A percentile compares a stretch with the other conserved stretches of the same genome.
Conservation (phyloP, 2,113 vertebrate genomes). For the Alouatta palliata region DNA sequence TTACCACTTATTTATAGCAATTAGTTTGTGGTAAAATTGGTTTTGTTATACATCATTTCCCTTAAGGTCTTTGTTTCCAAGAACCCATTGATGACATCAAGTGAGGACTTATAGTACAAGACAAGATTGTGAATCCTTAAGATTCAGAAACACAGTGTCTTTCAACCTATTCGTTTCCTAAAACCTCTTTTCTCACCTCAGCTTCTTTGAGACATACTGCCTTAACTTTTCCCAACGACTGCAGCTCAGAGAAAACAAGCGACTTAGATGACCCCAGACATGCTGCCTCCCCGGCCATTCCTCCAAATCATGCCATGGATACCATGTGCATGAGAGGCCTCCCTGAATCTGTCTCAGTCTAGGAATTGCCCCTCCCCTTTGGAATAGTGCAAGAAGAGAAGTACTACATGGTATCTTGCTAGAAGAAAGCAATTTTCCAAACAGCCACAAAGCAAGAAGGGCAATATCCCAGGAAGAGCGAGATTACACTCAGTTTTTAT, state of each 20-base stretch:
- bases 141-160: background rate
- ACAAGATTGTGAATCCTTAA: background rate
- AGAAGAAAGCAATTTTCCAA: background rate
- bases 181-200: background rate
- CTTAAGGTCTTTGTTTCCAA: background rate
- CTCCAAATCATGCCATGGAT: background rate
- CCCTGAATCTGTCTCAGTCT: background rate
- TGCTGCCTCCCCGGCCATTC: background rate
- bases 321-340: background rate
- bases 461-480: background rate
- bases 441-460: background rate
- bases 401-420: background rate
- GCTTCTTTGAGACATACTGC: background rate
- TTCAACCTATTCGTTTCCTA: background rate
- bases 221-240: background rate
- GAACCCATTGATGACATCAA: background rate
- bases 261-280: background rate
- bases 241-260: background rate
- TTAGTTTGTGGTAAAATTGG: background rate
- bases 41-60: background rate
- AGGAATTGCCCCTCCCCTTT: background rate
- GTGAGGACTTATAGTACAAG: background rate
- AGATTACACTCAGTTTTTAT: background rate
- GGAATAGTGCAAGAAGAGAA: background rate
- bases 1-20: background rate